phyloP scores from a whole-genome alignment of 2,888 invertebrate species.

The Papilio demoleus region DNA sequence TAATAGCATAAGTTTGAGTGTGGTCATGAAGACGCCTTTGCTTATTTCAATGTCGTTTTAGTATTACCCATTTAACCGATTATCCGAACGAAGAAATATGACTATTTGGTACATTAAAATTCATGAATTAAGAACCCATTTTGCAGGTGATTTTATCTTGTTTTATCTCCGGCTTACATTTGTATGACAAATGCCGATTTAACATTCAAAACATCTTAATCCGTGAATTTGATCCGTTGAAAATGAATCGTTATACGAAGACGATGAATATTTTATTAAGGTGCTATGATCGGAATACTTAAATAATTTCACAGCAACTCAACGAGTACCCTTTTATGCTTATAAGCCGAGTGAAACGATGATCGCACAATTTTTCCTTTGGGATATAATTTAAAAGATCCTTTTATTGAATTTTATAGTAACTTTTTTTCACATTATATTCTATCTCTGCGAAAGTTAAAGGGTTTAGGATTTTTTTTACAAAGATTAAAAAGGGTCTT shows the following conservation, averaged over 20 bases:
- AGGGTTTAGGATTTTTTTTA: conserved; percentile 1
- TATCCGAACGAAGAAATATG: background rate
- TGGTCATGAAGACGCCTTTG: too few relatives aligned
- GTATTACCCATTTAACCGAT: too few relatives aligned
- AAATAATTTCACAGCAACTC: conserved; percentile 52
- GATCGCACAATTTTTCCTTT: conserved; percentile 49
- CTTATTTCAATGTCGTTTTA: too few relatives aligned
- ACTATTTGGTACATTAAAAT: background rate
- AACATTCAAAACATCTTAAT: conserved; percentile 14
- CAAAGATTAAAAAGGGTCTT: conserved; percentile 4
- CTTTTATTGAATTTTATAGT: conserved; percentile 34
- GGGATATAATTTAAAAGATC: conserved; percentile 28
- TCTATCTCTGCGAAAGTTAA: conserved; percentile 16
- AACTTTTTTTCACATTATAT: conserved; percentile 20
- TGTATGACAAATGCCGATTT: conserved; percentile 12
- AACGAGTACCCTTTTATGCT: conserved; percentile 58
- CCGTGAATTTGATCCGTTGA: conserved; percentile 11
- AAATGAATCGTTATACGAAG: conserved; percentile 48
- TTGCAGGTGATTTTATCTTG: background rate
- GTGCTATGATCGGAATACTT: conserved; percentile 62
- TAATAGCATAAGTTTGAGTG: too few relatives aligned
- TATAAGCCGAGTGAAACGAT: conserved; percentile 58
- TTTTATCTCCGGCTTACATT: background rate
- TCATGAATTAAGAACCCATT: conserved; percentile 1
- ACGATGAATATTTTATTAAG: conserved; percentile 65